Conservation (phyloP, 2,797 vertebrate genomes). For the Macropodus opercularis region DNA sequence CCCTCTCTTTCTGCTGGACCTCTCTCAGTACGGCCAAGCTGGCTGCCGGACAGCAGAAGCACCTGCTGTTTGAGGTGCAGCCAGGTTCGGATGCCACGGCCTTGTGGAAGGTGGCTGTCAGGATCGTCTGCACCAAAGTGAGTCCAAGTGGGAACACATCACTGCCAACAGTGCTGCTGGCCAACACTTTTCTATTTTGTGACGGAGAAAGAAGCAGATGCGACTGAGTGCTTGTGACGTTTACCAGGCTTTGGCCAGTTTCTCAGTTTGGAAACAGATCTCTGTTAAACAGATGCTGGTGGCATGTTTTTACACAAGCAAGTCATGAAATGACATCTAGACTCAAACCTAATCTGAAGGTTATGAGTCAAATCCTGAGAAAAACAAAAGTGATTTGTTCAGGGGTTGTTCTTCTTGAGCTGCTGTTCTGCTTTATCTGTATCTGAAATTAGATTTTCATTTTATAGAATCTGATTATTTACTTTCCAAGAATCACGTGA, state of each 20-base stretch:
- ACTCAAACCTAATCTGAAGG: too few species aligned
- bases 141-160: slow-evolving; percentile 38
- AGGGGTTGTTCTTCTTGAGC: too few species aligned
- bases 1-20: slow-evolving; percentile 3
- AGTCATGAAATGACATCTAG: too few species aligned
- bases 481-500: too few species aligned
- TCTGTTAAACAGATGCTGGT: not conserved
- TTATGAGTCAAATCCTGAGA: too few species aligned
- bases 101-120: slow-evolving; percentile 94
- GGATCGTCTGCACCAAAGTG: slow-evolving; percentile 96
- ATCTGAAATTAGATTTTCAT: too few species aligned
- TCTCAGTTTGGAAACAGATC: not conserved
- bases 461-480: too few species aligned
- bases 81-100: slow-evolving; percentile 94
- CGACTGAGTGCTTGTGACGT: not conserved
- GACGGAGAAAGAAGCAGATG: not conserved
- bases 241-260: not conserved
- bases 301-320: too few species aligned
- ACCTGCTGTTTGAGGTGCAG: slow-evolving; percentile 96
- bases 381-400: too few species aligned
- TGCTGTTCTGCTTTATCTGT: too few species aligned
- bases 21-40: slow-evolving; percentile 89
- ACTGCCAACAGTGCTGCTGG: slow-evolving; percentile 7
- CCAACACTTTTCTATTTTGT: not conserved
- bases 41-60: slow-evolving; percentile 92